A percentile compares a stretch with the other conserved stretches of the same genome.
phyloP scores from a whole-genome alignment of 2,888 invertebrate species.

The Cheilosia scutellata region DNA sequence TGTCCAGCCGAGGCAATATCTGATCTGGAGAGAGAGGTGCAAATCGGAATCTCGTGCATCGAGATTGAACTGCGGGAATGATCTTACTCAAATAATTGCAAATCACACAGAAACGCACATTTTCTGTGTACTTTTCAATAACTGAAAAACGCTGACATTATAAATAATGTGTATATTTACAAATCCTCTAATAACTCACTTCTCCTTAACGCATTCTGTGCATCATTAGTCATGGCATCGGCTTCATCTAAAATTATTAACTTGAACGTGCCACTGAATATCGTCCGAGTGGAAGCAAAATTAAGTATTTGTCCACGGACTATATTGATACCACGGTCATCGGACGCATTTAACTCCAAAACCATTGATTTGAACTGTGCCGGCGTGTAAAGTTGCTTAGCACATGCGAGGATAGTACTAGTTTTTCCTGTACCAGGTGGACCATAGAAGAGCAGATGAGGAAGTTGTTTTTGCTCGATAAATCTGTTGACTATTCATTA shows the following conservation, averaged over 20 bases:
- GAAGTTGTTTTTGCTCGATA: slow-evolving; percentile 95
- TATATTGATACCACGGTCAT: slow-evolving; percentile 98
- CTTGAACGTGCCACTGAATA: slow-evolving; percentile 97
- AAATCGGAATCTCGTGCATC: slow-evolving; percentile 98
- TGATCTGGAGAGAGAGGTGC: slow-evolving; percentile 94
- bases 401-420: slow-evolving; percentile 98
- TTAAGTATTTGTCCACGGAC: slow-evolving; percentile 96
- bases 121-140: slow-evolving; percentile 99
- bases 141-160: slow-evolving; percentile 85
- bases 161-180: neutral
- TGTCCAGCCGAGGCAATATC: slow-evolving; percentile 94
- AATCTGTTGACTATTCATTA: slow-evolving; percentile 90
- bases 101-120: slow-evolving; percentile 99
- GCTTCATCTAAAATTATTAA: slow-evolving; percentile 99
- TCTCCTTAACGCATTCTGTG: slow-evolving; percentile 98
- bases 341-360: slow-evolving; percentile 97
- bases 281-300: slow-evolving; percentile 98
- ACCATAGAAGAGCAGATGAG: slow-evolving; percentile 98
- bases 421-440: slow-evolving; percentile 99
- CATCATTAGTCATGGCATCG: slow-evolving; percentile 99
- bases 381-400: slow-evolving; percentile 94
- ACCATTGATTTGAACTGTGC: slow-evolving; percentile 97
- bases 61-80: slow-evolving; percentile 98
- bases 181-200: slow-evolving; percentile 86
- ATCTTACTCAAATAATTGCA: slow-evolving; percentile 99